Evolutionary conservation across 30 jellyfish, hydroid and myxozoan genomes (phyloP).

Genomic region (Aurelia aurita): DNA sequence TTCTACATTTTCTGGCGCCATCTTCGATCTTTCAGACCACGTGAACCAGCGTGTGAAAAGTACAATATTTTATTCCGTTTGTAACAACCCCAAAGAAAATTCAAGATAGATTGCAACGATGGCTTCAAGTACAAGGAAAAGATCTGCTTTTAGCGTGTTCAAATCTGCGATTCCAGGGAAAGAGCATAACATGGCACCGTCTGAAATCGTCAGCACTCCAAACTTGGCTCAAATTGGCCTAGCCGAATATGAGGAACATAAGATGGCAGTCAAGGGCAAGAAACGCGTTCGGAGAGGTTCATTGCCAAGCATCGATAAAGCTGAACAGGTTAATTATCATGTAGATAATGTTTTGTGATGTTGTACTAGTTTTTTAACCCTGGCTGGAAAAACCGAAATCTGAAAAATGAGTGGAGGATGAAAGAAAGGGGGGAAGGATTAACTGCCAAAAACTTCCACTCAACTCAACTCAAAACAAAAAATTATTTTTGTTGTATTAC

Average conservation of each 20-base stretch:
- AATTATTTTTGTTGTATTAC: too few species aligned
- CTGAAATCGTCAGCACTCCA: slow-evolving; percentile 57
- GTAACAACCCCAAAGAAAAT: too few species aligned
- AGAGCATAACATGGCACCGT: neutral
- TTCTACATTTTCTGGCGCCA: too few species aligned
- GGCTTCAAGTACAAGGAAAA: slow-evolving; percentile 49
- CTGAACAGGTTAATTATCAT: slow-evolving; percentile 12
- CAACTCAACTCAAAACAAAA: too few species aligned
- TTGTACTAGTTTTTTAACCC: too few species aligned
- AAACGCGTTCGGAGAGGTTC: slow-evolving; percentile 58
- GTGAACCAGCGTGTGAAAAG: too few species aligned
- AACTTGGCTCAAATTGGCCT: slow-evolving; percentile 40
- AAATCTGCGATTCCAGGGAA: slow-evolving; percentile 20
- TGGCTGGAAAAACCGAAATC: too few species aligned
- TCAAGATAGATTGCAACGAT: neutral
- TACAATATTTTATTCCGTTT: too few species aligned
- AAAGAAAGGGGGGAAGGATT: too few species aligned
- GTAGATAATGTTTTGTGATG: neutral
- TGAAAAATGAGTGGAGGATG: too few species aligned
- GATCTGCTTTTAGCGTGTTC: slow-evolving; percentile 74
- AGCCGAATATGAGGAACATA: slow-evolving; percentile 61
- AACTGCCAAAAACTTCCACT: too few species aligned
- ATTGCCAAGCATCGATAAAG: slow-evolving; percentile 10
- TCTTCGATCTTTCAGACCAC: too few species aligned
- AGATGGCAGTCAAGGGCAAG: slow-evolving; percentile 20